Conservation (phyloP, 2,888 invertebrate species). For the Trilocha varians region DNA sequence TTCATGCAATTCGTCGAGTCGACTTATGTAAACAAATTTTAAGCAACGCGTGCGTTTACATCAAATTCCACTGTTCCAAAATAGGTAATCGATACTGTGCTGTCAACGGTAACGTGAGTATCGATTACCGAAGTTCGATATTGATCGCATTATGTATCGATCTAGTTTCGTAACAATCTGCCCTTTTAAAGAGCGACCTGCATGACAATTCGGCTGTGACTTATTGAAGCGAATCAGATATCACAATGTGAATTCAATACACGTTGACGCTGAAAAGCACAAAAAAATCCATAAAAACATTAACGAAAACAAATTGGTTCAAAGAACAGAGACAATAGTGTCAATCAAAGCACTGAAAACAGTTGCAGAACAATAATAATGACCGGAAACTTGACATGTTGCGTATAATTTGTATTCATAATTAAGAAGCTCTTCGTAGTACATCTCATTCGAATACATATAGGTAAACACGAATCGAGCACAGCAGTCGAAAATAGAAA, state of each 20-base stretch:
- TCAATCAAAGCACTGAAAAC: neutral
- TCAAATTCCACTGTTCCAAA: neutral
- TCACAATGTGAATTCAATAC: neutral
- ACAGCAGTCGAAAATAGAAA: constrained; percentile 68
- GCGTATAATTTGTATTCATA: constrained; percentile 1
- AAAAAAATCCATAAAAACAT: neutral
- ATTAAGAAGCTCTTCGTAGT: neutral
- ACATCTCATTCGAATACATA: neutral
- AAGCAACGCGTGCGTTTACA: no score
- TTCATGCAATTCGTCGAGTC: no score
- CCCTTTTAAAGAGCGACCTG: constrained; percentile 28
- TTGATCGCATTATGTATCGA: constrained; percentile 11
- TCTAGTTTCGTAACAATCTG: constrained; percentile 26
- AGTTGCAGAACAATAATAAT: constrained; percentile 23
- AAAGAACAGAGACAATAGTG: neutral
- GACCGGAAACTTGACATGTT: constrained; percentile 40
- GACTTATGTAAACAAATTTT: no score
- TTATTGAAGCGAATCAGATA: constrained; percentile 12
- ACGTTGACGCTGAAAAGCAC: neutral
- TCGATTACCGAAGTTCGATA: constrained; percentile 2
- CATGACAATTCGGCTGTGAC: constrained; percentile 27
- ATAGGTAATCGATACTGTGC: no score
- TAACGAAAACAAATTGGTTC: no score
- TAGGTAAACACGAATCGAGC: constrained; percentile 31
- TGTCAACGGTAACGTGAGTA: neutral